A percentile compares a stretch with the other conserved stretches of the same genome.
These are phyloP conservation scores for Drosophila pseudoobscura DNA, from an alignment of 1,140 invertebrate species.

Conservation along the genomic window DNA sequence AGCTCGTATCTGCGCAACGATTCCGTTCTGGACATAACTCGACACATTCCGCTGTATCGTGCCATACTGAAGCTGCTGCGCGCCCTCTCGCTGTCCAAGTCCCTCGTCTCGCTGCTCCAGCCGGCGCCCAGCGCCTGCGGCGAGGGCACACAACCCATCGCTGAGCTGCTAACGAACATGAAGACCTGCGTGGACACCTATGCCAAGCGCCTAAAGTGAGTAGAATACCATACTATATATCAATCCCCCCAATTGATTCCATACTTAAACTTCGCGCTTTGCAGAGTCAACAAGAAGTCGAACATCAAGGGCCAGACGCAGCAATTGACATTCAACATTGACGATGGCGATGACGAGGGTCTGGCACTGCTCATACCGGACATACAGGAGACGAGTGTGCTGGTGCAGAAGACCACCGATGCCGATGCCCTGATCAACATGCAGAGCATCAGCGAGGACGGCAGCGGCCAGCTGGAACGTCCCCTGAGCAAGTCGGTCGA, in stretches of 20 bases:
- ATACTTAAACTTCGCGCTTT: background rate
- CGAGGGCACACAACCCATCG: slow-evolving; percentile 85
- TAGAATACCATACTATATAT: slow-evolving; percentile 11
- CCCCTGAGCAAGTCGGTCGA: slow-evolving; percentile 85
- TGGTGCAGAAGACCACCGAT: slow-evolving; percentile 89
- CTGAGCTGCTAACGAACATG: slow-evolving; percentile 92
- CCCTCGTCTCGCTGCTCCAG: slow-evolving; percentile 88
- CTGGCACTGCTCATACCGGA: slow-evolving; percentile 94
- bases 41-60: slow-evolving; percentile 95
- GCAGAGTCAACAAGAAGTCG: slow-evolving; percentile 83
- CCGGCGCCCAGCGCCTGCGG: slow-evolving; percentile 83
- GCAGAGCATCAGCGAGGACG: slow-evolving; percentile 77
- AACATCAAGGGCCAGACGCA: slow-evolving; percentile 83
- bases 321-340: slow-evolving; percentile 79
- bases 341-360: slow-evolving; percentile 90
- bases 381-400: slow-evolving; percentile 91
- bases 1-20: slow-evolving; percentile 97
- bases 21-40: slow-evolving; percentile 97
- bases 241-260: background rate
- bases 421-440: slow-evolving; percentile 81
- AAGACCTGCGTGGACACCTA: slow-evolving; percentile 96
- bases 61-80: slow-evolving; percentile 92
- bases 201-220: slow-evolving; percentile 90
- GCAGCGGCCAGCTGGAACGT: slow-evolving; percentile 83
- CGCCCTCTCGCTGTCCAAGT: slow-evolving; percentile 89